These are phyloP conservation scores for Coleophora flavipennella DNA, from an alignment of 2,888 invertebrate species.

Conservation along the genomic window DNA sequence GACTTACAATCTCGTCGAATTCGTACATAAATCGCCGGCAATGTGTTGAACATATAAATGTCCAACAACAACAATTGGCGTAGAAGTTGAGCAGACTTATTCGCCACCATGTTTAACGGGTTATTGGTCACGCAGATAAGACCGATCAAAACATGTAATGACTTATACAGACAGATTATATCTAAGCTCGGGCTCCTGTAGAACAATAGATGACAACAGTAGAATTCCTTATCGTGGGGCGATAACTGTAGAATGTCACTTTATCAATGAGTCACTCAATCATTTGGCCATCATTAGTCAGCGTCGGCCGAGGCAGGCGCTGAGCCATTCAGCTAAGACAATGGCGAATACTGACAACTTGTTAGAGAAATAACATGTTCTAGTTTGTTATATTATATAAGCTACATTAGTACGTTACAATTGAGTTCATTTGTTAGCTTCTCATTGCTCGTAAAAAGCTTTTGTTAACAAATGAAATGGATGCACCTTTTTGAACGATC, in stretches of 20 bases:
- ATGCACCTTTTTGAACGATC: too few species aligned
- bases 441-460: slow-evolving; percentile 2
- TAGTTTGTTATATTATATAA: slow-evolving; percentile 19
- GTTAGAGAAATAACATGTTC: slow-evolving; percentile 27
- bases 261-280: slow-evolving; percentile 54
- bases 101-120: too few species aligned
- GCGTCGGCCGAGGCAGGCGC: slow-evolving; percentile 23
- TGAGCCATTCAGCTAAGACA: slow-evolving; percentile 35
- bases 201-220: slow-evolving; percentile 21
- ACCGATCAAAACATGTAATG: too few species aligned
- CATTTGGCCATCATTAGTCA: slow-evolving; percentile 56
- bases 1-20: slow-evolving; percentile 24
- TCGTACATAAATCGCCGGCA: neutral
- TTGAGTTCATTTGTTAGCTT: slow-evolving; percentile 7
- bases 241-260: slow-evolving; percentile 42
- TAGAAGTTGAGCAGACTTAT: too few species aligned
- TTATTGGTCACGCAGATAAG: too few species aligned
- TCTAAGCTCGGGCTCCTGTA: slow-evolving; percentile 5
- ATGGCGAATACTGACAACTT: slow-evolving; percentile 28
- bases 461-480: neutral
- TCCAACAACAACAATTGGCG: too few species aligned
- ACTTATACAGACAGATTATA: too few species aligned
- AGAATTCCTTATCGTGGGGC: slow-evolving; percentile 20
- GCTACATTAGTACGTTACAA: slow-evolving; percentile 11
- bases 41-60: too few species aligned